phyloP scores from a whole-genome alignment of 2,797 vertebrate genomes.

The Fratercula arctica region DNA sequence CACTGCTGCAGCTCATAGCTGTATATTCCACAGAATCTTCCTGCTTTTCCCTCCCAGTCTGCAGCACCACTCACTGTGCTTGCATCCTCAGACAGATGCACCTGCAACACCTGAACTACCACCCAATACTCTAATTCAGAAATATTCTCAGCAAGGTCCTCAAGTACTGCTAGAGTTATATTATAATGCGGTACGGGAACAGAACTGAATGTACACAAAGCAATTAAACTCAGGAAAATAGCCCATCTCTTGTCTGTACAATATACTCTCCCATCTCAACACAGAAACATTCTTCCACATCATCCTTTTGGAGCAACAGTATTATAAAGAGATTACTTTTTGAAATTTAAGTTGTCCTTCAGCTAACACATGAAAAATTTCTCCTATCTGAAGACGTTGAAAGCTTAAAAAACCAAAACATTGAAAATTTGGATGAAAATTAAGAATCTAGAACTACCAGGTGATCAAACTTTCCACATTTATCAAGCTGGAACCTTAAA shows the following conservation, averaged over 20 bases:
- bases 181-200: rapidly evolving
- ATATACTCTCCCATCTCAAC: not conserved
- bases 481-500: not conserved
- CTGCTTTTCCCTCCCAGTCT: not conserved
- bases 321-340: not conserved
- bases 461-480: not conserved
- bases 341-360: not conserved
- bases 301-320: not conserved
- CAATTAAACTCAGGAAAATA: not conserved
- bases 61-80: not conserved
- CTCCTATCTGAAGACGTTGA: not conserved
- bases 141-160: not conserved
- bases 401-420: not conserved
- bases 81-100: not conserved
- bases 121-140: not conserved
- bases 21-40: not conserved
- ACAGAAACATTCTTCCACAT: not conserved
- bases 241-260: not conserved
- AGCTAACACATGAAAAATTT: not conserved
- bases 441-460: not conserved
- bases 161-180: not conserved
- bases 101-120: not conserved
- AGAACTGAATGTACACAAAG: not conserved
- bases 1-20: not conserved
- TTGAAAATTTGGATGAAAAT: not conserved